Evolutionary conservation across 2,888 invertebrate genomes (phyloP).

Genomic region (Temnothorax unifasciatus): DNA sequence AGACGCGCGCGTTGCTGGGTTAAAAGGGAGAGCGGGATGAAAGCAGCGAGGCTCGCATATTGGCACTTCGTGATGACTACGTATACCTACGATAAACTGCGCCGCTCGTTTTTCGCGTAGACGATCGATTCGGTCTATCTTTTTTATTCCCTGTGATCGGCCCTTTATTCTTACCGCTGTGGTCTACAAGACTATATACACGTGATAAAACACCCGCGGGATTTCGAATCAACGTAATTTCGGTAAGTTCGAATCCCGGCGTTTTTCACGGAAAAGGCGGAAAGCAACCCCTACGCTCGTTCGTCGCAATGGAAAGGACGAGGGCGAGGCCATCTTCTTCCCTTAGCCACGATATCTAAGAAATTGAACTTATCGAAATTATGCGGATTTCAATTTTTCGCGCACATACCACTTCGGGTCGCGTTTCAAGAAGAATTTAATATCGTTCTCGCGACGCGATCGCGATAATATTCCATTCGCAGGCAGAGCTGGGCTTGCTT

Average conservation of each 20-base stretch:
- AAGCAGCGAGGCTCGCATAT: constrained; percentile 56
- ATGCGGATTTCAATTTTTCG: background rate
- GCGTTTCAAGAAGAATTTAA: constrained; percentile 5
- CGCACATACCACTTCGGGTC: constrained; percentile 1
- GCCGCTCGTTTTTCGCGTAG: constrained; percentile 70
- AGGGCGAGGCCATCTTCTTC: constrained; percentile 3
- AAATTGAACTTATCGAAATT: constrained; percentile 1
- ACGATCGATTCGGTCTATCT: constrained; percentile 68
- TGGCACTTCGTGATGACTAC: constrained; percentile 56
- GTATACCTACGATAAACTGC: constrained; percentile 58
- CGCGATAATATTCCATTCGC: constrained; percentile 13
- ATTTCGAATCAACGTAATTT: constrained; percentile 5
- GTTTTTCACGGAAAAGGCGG: background rate
- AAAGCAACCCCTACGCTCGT: background rate
- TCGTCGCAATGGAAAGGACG: background rate
- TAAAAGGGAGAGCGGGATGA: constrained; percentile 25
- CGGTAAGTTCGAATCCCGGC: background rate
- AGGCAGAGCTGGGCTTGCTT: constrained; percentile 38
- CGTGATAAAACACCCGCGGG: background rate
- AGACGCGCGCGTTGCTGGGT: background rate
- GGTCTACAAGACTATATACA: background rate
- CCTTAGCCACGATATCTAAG: background rate
- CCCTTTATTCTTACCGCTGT: constrained; percentile 18
- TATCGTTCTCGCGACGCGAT: constrained; percentile 16
- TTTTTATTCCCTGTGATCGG: constrained; percentile 58